phyloP scores from a whole-genome alignment of 2,888 invertebrate species.

The Anoplius nigerrimus region DNA sequence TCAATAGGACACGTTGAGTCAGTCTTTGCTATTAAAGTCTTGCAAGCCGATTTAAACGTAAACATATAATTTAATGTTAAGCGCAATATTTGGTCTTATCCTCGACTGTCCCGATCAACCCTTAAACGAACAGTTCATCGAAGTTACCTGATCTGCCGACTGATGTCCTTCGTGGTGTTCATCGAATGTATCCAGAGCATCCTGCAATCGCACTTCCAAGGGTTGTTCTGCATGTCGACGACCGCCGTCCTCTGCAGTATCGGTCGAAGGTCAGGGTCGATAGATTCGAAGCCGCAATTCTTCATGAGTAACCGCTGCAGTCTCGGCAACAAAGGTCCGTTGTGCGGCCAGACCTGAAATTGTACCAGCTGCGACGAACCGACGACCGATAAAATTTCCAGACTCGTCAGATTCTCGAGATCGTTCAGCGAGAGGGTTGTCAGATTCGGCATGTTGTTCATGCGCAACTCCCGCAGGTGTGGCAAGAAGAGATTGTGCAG shows the following conservation, averaged over 20 bases:
- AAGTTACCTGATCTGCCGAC: slow-evolving; percentile 42
- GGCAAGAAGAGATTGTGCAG: slow-evolving; percentile 75
- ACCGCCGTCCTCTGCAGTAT: slow-evolving; percentile 76
- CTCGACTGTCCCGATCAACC: too few relatives aligned
- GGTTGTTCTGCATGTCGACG: slow-evolving; percentile 79
- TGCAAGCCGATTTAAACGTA: too few relatives aligned
- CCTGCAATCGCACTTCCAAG: slow-evolving; percentile 81
- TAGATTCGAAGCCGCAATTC: slow-evolving; percentile 74
- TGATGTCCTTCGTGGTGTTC: slow-evolving; percentile 24
- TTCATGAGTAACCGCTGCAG: slow-evolving; percentile 76
- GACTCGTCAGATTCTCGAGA: slow-evolving; percentile 77
- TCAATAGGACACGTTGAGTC: too few relatives aligned
- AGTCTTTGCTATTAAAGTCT: too few relatives aligned
- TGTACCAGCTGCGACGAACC: slow-evolving; percentile 77
- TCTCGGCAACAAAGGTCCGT: slow-evolving; percentile 69
- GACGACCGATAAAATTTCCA: slow-evolving; percentile 77
- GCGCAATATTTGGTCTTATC: too few relatives aligned
- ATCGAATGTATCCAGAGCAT: slow-evolving; percentile 77
- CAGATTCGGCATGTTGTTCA: slow-evolving; percentile 78
- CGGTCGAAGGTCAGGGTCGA: slow-evolving; percentile 73
- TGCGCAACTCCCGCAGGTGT: slow-evolving; percentile 76
- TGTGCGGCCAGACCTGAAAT: slow-evolving; percentile 76
- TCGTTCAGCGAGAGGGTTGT: slow-evolving; percentile 77
- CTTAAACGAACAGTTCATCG: too few relatives aligned
- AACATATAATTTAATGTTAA: too few relatives aligned